A percentile compares a stretch with the other conserved stretches of the same genome.
Evolutionary conservation across 2,888 invertebrate genomes (phyloP).

Genomic region (Euzetes globulus): DNA sequence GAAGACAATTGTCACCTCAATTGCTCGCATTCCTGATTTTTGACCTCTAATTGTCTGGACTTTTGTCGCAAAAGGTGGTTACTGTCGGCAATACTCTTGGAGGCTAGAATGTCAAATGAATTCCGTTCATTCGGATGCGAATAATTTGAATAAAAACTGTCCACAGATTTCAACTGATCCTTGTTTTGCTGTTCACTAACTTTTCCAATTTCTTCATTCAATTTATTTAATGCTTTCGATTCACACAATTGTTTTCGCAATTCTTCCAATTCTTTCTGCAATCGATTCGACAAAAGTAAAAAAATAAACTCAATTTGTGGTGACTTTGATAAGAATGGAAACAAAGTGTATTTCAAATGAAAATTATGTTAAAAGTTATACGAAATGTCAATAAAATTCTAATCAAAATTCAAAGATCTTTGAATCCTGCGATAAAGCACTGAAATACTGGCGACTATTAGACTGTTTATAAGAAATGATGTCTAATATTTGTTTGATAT

Average conservation of each 20-base stretch:
- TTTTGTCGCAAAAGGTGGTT: slow-evolving; percentile 44
- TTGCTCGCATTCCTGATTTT: slow-evolving; percentile 21
- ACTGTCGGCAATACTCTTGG: slow-evolving; percentile 35
- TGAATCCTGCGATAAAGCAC: no score
- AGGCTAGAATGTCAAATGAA: slow-evolving; percentile 52
- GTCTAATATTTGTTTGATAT: no score
- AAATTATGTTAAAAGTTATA: no score
- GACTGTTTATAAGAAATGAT: no score
- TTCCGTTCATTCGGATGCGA: slow-evolving; percentile 7
- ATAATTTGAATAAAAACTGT: background rate
- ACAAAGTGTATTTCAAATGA: no score
- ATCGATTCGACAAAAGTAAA: slow-evolving; percentile 34
- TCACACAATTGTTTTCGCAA: slow-evolving; percentile 66
- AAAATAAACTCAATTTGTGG: background rate
- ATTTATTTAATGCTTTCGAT: slow-evolving; percentile 57
- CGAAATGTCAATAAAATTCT: no score
- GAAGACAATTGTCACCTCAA: slow-evolving; percentile 36
- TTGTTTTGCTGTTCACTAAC: slow-evolving; percentile 52
- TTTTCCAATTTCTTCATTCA: slow-evolving; percentile 41
- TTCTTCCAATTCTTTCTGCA: slow-evolving; percentile 68
- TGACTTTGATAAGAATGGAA: background rate
- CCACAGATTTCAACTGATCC: background rate
- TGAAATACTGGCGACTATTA: no score
- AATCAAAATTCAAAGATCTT: no score
- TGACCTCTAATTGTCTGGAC: slow-evolving; percentile 40